These are phyloP conservation scores for Micrasema longulum DNA, from an alignment of 1,140 invertebrate species.

Conservation along the genomic window DNA sequence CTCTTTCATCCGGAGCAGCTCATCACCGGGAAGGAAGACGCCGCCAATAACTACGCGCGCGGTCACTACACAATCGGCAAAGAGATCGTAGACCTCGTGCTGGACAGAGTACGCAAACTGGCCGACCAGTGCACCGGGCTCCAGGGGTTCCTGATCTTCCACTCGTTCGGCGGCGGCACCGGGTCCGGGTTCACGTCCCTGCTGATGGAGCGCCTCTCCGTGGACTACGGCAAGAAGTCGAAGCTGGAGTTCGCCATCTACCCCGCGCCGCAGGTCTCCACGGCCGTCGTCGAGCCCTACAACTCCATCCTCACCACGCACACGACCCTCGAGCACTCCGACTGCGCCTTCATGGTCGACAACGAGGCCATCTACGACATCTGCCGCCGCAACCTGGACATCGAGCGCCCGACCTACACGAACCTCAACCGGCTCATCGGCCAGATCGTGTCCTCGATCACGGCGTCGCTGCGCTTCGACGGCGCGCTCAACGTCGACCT, in stretches of 20 bases:
- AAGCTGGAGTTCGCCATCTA: slow-evolving; percentile 93
- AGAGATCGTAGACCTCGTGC: slow-evolving; percentile 85
- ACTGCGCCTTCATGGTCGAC: slow-evolving; percentile 90
- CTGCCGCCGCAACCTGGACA: slow-evolving; percentile 88
- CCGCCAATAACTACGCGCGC: slow-evolving; percentile 89
- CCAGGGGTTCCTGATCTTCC: slow-evolving; percentile 91
- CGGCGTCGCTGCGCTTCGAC: slow-evolving; percentile 89
- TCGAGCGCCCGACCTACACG: slow-evolving; percentile 85
- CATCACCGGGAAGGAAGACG: slow-evolving; percentile 92
- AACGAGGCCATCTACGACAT: slow-evolving; percentile 93
- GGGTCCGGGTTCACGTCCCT: slow-evolving; percentile 90
- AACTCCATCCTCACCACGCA: slow-evolving; percentile 87
- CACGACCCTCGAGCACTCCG: slow-evolving; percentile 87
- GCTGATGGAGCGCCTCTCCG: slow-evolving; percentile 87
- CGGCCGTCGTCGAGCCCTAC: slow-evolving; percentile 91
- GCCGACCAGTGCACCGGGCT: slow-evolving; percentile 89
- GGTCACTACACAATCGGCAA: slow-evolving; percentile 94
- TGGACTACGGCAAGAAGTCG: slow-evolving; percentile 90
- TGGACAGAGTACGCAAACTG: slow-evolving; percentile 83
- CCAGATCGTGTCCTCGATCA: slow-evolving; percentile 89
- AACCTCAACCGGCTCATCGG: slow-evolving; percentile 85
- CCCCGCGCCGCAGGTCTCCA: slow-evolving; percentile 90
- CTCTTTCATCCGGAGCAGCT: too few species aligned
- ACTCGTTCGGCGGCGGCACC: slow-evolving; percentile 90
- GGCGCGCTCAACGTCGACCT: slow-evolving; percentile 90